Percentiles rank a stretch among this genome's conserved stretches.
phyloP scores from a whole-genome alignment of 2,797 vertebrate species.

The Lutjanus campechanus region DNA sequence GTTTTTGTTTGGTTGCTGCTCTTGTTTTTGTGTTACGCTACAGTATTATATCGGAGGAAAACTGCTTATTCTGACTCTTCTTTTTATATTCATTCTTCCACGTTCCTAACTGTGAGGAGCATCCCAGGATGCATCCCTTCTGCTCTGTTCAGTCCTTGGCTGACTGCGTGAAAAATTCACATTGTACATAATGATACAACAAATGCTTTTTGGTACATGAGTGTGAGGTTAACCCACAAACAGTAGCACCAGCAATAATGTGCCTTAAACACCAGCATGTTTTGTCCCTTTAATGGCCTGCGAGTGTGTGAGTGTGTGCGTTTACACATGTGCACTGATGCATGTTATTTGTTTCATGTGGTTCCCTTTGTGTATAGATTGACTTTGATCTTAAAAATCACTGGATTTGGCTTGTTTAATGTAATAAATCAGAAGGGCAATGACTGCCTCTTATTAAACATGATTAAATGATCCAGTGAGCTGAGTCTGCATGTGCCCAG shows the following conservation, averaged over 20 bases:
- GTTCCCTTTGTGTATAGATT: slow-evolving; percentile 67
- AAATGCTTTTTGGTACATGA: slow-evolving; percentile 17
- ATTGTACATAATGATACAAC: slow-evolving; percentile 15
- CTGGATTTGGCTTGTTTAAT: slow-evolving; percentile 78
- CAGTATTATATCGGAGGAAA: slow-evolving; percentile 37
- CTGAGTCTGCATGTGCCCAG: slow-evolving; percentile 76
- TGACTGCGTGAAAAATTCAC: slow-evolving; percentile 42
- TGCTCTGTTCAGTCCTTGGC: slow-evolving; percentile 31
- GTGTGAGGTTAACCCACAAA: slow-evolving; percentile 44
- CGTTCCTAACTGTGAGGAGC: slow-evolving; percentile 29
- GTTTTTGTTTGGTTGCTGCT: slow-evolving; percentile 41
- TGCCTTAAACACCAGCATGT: slow-evolving; percentile 42
- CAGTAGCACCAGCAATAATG: slow-evolving; percentile 40
- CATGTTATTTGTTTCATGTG: slow-evolving; percentile 68
- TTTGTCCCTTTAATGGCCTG: slow-evolving; percentile 38
- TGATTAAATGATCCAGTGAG: slow-evolving; percentile 86
- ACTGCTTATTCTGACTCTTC: slow-evolving; percentile 44
- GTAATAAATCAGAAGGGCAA: slow-evolving; percentile 82
- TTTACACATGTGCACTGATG: slow-evolving; percentile 50
- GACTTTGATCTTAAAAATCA: slow-evolving; percentile 77
- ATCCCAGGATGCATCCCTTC: slow-evolving; percentile 6
- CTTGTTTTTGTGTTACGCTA: slow-evolving; percentile 21
- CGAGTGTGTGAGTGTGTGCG: background rate
- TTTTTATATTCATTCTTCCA: slow-evolving; percentile 20
- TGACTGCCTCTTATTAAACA: slow-evolving; percentile 84